phyloP scores from a whole-genome alignment of 2,797 vertebrate species.

The Vultur gryphus region DNA sequence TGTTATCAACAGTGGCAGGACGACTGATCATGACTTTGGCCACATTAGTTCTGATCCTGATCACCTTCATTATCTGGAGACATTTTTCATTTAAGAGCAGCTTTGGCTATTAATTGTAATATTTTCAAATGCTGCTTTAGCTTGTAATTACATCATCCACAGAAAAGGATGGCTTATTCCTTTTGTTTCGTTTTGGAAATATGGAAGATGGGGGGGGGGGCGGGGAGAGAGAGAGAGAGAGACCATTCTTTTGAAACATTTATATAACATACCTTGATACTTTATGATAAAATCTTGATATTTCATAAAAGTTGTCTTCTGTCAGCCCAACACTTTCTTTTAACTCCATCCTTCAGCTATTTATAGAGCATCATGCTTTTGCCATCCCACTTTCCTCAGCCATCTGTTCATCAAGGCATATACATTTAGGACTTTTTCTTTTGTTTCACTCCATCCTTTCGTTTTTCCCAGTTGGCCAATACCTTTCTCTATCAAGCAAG shows the following conservation, averaged over 20 bases:
- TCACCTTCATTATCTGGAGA: not conserved
- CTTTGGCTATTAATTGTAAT: not conserved
- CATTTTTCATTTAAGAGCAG: not conserved
- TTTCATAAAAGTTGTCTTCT: not conserved
- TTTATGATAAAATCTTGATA: not conserved
- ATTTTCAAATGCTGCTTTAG: not conserved
- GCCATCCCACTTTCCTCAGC: not conserved
- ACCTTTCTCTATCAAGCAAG: not conserved
- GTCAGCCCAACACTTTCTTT: not conserved
- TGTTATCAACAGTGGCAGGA: not conserved
- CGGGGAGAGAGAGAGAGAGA: not conserved
- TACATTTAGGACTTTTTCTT: not conserved
- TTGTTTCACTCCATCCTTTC: not conserved
- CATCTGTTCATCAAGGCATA: not conserved
- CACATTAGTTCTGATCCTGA: not conserved
- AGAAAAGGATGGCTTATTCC: not conserved
- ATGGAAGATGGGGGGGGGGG: not conserved
- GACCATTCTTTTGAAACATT: not conserved
- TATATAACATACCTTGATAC: not conserved
- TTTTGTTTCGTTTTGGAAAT: not conserved
- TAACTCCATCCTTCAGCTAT: not conserved
- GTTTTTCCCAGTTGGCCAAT: not conserved
- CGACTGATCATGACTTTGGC: not conserved
- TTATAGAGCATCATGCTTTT: not conserved
- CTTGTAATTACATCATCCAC: not conserved